Evolutionary conservation across 2,888 invertebrate species (phyloP), one percentile per base, ranked within the genome.

Genomic region (Gymnoscelis rufifasciata): DNA sequence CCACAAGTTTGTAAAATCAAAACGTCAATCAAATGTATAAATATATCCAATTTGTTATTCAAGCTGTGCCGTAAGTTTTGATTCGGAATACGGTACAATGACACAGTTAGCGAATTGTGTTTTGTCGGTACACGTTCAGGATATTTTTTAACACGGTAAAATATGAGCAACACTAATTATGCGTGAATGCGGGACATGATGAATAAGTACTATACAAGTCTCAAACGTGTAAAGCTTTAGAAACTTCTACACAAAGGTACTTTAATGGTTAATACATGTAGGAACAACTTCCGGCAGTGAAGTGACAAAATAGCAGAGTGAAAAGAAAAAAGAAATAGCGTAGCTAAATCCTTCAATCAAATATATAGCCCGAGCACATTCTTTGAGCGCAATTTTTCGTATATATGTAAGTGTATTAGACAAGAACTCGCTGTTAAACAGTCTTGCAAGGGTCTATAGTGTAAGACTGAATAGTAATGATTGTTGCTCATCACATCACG

Each of bases 61-160:
- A 60, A 59, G 52, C 50, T 62, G 51, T 51, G 53, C 43, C 40
- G 52, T 40, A 40, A 50, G 28, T 57, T 54, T 51, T 48, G 38
- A 53, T 57, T 52, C 58, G 45, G 59, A 60, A 61, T 59, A 68
- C 69, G 60, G 64, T 67, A 65, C 50, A 60, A 54, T 54, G 66
- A 47, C 68, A 63, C 49, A 61, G 58, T 57, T 68, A 51, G 51
- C 33, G 29, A 23, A 23, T 33, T 29, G 31, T 40, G 37, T 36
- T 44, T 40, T 49, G 19, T 19, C 26, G 23, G n/a, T 33, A 43
- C 38, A 36, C 43, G 19, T 19, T 14, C 19, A 41, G 19, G 37
- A 41, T n/a, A n/a, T 35, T n/a, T 26, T 37, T 10, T 35, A 23
- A 19, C 38, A 10, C 13, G 26, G 30, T 6, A 27, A 15, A 19